Percentiles rank a stretch among this genome's conserved stretches.
Conservation (phyloP, 2,113 vertebrate genomes). For the Neotragus moschatus region DNA sequence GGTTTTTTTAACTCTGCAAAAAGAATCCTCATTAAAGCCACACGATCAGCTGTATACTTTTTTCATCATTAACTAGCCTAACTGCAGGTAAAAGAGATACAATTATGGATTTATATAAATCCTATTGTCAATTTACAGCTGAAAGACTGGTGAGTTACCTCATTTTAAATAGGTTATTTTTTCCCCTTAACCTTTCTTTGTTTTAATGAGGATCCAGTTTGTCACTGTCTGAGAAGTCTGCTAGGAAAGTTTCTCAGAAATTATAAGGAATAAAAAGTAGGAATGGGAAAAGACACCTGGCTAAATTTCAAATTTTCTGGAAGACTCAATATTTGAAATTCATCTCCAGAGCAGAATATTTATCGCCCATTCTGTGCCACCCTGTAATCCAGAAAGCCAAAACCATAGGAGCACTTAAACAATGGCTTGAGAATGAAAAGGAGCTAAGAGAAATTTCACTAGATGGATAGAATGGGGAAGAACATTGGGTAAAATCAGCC, state of each 20-base stretch:
- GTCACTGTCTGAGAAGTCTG: constrained; percentile 80
- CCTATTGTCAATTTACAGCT: constrained; percentile 97
- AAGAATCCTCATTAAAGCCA: constrained; percentile 97
- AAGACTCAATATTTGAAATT: constrained; percentile 44
- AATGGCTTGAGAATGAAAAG: background rate
- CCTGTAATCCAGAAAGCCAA: background rate
- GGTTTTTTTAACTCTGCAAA: constrained; percentile 92
- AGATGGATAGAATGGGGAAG: background rate
- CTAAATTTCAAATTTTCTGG: constrained; percentile 68
- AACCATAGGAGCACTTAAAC: background rate
- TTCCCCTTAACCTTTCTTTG: constrained; percentile 86
- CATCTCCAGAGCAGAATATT: background rate
- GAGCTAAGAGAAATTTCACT: background rate
- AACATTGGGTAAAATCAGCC: background rate
- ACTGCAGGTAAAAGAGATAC: constrained; percentile 95
- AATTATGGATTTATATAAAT: constrained; percentile 97
- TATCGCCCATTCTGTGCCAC: background rate
- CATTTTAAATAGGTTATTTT: constrained; percentile 88
- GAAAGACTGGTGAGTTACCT: constrained; percentile 89
- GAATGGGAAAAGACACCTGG: constrained; percentile 51
- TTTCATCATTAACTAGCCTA: constrained; percentile 94
- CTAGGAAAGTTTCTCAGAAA: constrained; percentile 81
- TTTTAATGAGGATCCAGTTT: constrained; percentile 94
- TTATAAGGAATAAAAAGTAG: constrained; percentile 70
- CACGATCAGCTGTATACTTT: constrained; percentile 88